Evolutionary conservation across 2,797 vertebrate genomes (phyloP).

Genomic region (Enteromius treurensis): DNA sequence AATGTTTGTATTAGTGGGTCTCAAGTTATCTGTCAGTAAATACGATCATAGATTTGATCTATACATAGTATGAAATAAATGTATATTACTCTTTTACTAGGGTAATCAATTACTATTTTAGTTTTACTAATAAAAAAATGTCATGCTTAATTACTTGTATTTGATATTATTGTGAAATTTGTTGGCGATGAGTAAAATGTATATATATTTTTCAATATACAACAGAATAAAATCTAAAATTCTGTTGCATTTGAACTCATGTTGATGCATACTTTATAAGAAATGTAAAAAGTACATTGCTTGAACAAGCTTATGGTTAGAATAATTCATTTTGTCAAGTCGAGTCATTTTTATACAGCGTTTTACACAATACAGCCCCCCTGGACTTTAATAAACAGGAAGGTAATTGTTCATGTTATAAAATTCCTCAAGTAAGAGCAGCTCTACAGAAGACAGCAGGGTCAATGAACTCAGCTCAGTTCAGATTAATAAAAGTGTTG

Average conservation of each 20-base stretch:
- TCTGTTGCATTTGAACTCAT: neutral
- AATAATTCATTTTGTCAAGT: too few relatives aligned
- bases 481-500: neutral
- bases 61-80: too few relatives aligned
- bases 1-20: too few relatives aligned
- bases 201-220: neutral
- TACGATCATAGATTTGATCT: too few relatives aligned
- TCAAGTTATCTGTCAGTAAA: too few relatives aligned
- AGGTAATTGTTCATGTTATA: too few relatives aligned
- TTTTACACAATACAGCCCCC: too few relatives aligned
- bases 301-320: neutral
- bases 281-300: neutral
- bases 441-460: neutral
- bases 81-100: too few relatives aligned
- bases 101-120: too few relatives aligned
- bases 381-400: too few relatives aligned
- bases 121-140: neutral
- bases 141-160: neutral
- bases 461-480: neutral
- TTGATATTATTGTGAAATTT: neutral
- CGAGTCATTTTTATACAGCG: too few relatives aligned
- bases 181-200: neutral
- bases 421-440: too few relatives aligned
- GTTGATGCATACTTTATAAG: neutral
- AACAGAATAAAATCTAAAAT: neutral